phyloP scores from a whole-genome alignment of 2,113 vertebrate genomes.

The Oncorhynchus keta region DNA sequence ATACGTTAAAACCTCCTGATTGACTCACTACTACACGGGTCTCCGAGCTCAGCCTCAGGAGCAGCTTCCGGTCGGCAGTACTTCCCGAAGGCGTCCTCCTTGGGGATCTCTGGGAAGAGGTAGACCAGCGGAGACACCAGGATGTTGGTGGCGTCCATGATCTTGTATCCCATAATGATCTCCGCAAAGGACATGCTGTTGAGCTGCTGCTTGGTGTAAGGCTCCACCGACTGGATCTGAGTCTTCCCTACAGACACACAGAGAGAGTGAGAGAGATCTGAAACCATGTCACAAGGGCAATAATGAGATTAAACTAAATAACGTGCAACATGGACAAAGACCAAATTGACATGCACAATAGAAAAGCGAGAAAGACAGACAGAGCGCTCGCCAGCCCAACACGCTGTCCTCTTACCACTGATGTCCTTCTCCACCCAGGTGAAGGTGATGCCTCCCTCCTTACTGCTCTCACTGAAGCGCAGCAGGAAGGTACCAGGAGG shows the following conservation, averaged over 20 bases:
- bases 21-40: conserved; percentile 86
- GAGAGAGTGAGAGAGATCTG: background rate
- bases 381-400: background rate
- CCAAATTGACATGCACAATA: background rate
- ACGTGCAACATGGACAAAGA: background rate
- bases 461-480: conserved; percentile 98
- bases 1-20: background rate
- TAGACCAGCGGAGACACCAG: conserved; percentile 94
- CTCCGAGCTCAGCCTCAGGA: conserved; percentile 84
- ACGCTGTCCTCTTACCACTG: conserved; percentile 74
- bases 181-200: conserved; percentile 98
- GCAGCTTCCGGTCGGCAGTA: conserved; percentile 92
- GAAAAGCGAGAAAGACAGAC: no score
- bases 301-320: background rate
- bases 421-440: conserved; percentile 99
- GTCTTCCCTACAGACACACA: conserved; percentile 82
- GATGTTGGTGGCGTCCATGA: conserved; percentile 99
- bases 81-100: conserved; percentile 97
- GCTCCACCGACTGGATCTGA: conserved; percentile 98
- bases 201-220: conserved; percentile 98
- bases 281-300: background rate
- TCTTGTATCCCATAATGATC: conserved; percentile 99
- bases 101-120: conserved; percentile 95
- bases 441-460: conserved; percentile 97
- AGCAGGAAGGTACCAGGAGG: conserved; percentile 95